These are phyloP conservation scores for Lochmaea crataegi DNA, from an alignment of 2,888 invertebrate genomes.

Conservation along the genomic window DNA sequence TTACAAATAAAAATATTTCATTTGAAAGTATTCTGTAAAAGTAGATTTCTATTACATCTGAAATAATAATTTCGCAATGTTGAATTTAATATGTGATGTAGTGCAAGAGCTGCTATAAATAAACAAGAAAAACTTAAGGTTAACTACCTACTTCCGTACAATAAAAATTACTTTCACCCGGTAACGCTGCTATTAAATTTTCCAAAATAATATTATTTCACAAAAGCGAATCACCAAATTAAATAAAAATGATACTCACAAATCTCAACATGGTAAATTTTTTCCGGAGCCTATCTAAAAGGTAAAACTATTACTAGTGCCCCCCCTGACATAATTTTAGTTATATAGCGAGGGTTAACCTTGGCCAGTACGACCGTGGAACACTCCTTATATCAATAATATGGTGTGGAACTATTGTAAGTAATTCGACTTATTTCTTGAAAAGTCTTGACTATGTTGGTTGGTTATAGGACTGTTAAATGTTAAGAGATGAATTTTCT, in stretches of 20 bases:
- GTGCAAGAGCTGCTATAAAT: too few species aligned
- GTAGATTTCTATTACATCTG: too few species aligned
- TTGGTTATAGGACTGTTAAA: not conserved
- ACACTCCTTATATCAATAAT: constrained; percentile 55
- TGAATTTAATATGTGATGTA: too few species aligned
- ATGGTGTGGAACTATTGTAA: constrained; percentile 28
- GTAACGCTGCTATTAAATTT: not conserved
- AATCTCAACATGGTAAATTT: constrained; percentile 57
- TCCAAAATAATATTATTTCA: not conserved
- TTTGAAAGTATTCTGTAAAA: too few species aligned
- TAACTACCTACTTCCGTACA: constrained; percentile 14
- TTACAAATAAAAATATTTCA: too few species aligned
- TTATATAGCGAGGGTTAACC: constrained; percentile 63
- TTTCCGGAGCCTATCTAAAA: constrained; percentile 56
- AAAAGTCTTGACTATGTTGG: not conserved
- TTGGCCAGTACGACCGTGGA: constrained; percentile 64
- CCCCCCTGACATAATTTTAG: constrained; percentile 57
- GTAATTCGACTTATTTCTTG: constrained; percentile 21
- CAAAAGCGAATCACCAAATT: constrained; percentile 2
- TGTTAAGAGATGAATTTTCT: not conserved
- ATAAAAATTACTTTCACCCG: not conserved
- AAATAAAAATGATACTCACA: constrained; percentile 56
- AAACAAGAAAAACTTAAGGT: constrained; percentile 8
- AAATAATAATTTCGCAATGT: too few species aligned
- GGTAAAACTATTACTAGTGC: constrained; percentile 63